Evolutionary conservation across 2,797 vertebrate genomes (phyloP), one percentile per base, ranked within the genome.

Genomic region (Scyliorhinus canicula): DNA sequence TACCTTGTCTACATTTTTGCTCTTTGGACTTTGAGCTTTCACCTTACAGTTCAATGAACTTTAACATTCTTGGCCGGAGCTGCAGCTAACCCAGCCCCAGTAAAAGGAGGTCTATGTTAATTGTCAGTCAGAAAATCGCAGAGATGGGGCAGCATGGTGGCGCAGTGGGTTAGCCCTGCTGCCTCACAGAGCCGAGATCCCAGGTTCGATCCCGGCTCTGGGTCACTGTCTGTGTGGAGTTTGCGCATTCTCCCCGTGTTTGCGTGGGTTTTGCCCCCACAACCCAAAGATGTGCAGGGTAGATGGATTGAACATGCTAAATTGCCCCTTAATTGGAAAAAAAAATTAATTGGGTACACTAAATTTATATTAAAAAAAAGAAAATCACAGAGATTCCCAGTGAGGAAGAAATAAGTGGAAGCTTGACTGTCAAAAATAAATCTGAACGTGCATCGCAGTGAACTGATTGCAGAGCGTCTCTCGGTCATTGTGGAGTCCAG

Each of bases 91-190:
- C 16, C 57, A 9, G n/a, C n/a, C 35, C 28, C 35, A 40, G 16
- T 40, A 44, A 11, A 40, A 44, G 88, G 19, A 63, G n/a, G 44
- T 63, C 40, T 44, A 16, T 63, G n/a, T 91, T 91, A 91, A 91
- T 63, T 91, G 63, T 63, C 88, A 91, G 88, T n/a, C 57, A 91
- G 55, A 90, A 90, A 90, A n/a, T 90, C 40, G 52, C 55, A 90
- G 35, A n/a, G n/a, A n/a, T n/a, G n/a, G n/a, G n/a, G n/a, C n/a
- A n/a, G n/a, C n/a, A n/a, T n/a, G n/a, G n/a, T n/a, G n/a, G n/a
- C n/a, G n/a, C n/a, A n/a, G n/a, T n/a, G n/a, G n/a, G n/a, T n/a
- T n/a, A n/a, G n/a, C n/a, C n/a, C n/a, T n/a, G n/a, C n/a, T n/a
- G n/a, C n/a, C n/a, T n/a, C n/a, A n/a, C n/a, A n/a, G n/a, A n/a